Conservation (phyloP, 2,113 vertebrate species). For the Ictidomys tridecemlineatus region DNA sequence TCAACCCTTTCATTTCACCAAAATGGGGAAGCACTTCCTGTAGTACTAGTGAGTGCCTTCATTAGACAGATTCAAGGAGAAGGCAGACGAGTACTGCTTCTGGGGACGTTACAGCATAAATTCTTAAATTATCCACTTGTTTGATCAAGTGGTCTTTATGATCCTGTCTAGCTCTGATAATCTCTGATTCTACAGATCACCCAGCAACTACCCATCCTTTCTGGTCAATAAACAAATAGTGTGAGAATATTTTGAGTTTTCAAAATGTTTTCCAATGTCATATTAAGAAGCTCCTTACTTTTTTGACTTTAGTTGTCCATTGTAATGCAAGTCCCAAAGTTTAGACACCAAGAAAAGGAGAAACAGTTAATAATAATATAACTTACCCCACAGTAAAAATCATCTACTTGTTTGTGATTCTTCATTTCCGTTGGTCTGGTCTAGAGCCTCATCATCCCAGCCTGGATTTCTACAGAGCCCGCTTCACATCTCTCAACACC, state of each 20-base stretch:
- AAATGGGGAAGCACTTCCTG: background rate
- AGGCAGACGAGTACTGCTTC: background rate
- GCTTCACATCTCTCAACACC: background rate
- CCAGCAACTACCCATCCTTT: background rate
- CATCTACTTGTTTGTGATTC: background rate
- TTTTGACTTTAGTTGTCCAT: background rate
- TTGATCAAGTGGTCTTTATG: background rate
- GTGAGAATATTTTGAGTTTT: conserved; percentile 12
- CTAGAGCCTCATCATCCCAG: background rate
- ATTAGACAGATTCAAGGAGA: background rate
- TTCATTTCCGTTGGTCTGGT: background rate
- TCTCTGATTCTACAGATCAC: background rate
- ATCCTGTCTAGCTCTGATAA: background rate
- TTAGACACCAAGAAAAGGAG: background rate
- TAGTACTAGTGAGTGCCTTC: background rate
- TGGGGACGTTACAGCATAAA: background rate
- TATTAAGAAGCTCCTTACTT: background rate
- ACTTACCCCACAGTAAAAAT: background rate
- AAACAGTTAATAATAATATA: background rate
- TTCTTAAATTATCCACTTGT: background rate
- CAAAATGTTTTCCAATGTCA: background rate
- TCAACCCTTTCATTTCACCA: background rate
- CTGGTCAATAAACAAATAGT: background rate
- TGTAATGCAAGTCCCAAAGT: conserved; percentile 16
- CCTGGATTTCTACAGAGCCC: background rate